These are phyloP conservation scores for Schlechtendalia chinensis DNA, from an alignment of 1,140 invertebrate genomes.

Conservation along the genomic window DNA sequence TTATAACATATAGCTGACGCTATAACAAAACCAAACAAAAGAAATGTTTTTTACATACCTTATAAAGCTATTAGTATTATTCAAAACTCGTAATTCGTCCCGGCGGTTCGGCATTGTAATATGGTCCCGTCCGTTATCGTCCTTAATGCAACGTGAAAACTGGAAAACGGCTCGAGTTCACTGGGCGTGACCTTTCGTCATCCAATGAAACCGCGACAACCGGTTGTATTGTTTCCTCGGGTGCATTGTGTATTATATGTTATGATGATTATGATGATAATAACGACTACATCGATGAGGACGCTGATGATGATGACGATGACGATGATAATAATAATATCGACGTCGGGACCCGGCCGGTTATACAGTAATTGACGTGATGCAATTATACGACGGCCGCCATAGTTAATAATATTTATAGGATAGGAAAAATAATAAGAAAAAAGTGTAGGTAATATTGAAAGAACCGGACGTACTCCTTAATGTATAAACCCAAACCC, in stretches of 20 bases:
- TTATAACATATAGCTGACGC: too few relatives aligned
- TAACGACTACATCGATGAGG: neutral
- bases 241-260: constrained; percentile 36
- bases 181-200: constrained; percentile 32
- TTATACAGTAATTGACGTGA: constrained; percentile 40
- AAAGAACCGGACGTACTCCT: constrained; percentile 42
- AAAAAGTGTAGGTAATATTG: constrained; percentile 30
- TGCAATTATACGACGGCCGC: constrained; percentile 47
- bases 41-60: neutral
- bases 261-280: neutral
- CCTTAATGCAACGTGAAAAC: constrained; percentile 18
- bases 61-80: neutral
- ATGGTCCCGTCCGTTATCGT: constrained; percentile 20
- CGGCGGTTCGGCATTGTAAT: neutral
- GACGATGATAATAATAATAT: constrained; percentile 45
- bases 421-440: constrained; percentile 41
- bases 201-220: constrained; percentile 42
- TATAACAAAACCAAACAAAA: too few relatives aligned
- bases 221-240: constrained; percentile 48
- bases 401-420: constrained; percentile 43
- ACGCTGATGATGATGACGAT: neutral
- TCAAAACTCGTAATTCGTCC: neutral
- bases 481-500: constrained; percentile 4
- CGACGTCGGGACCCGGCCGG: constrained; percentile 25
- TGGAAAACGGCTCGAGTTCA: constrained; percentile 36